Base-by-base conservation (phyloP, 2,888 invertebrate species). In the Lutraria lutraria region DNA sequence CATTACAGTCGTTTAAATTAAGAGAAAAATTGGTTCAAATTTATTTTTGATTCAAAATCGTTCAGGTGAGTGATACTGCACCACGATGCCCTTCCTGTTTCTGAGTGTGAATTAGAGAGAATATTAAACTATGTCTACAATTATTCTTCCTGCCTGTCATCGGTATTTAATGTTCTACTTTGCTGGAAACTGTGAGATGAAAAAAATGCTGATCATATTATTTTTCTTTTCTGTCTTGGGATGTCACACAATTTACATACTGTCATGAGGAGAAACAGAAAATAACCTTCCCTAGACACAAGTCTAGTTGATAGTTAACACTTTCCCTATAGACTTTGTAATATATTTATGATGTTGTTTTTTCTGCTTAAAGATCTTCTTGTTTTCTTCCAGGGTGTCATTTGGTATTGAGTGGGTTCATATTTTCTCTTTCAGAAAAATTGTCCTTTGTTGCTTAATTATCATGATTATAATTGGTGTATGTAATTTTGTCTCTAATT, bases 201-300 rank as follows among this genome's bases (percentile, higher is more conserved):
- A 68, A 10, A 68, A 25, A 68, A 10, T 25, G n/a, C 63, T 68
- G 63, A 68, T 68, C 6, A 8, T 25, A 25, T 8, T n/a, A 8
- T 68, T 68, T n/a, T n/a, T n/a, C n/a, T n/a, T 25, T 68, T 25
- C 63, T n/a, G 25, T 68, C 43, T 43, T 13, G 25, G 63, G 6
- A 10, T 68, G 25, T 68, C 63, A 25, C 63, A 25, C 25, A 68
- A 68, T 68, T n/a, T 68, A 68, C 63, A 68, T 68, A 68, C 25
- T 68, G 63, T 68, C 63, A n/a, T 68, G 63, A 68, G 6, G 63
- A 68, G 63, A 25, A 25, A 68, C 63, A 68, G n/a, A 68, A 68
- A 68, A 25, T 12, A 25, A 25, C 2, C 12, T n/a, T 68, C 63
- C 63, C 63, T 25, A n/a, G 63, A 68, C 25, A 25, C 63, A 0